Evolutionary conservation across 2,113 vertebrate genomes (phyloP), one percentile per base, ranked within the genome.

Genomic region (Siniperca chuatsi): DNA sequence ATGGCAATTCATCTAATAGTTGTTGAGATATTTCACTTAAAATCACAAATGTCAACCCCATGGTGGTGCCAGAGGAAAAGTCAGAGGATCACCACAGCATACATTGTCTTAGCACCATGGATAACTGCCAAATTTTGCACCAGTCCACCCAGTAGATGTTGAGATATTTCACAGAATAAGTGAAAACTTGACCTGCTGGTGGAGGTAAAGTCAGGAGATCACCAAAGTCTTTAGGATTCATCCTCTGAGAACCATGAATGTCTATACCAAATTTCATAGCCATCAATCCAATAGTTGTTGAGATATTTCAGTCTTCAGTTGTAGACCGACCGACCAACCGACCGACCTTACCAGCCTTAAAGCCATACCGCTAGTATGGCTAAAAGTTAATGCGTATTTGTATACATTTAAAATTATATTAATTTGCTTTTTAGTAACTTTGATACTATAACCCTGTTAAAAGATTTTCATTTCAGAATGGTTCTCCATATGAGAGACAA

Each of bases 401-500:
- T 46, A 25, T 25, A 55, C 23, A 61, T 75, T 73, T 40, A n/a
- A 58, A 57, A 70, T 48, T 0, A 54, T 16, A 29, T 57, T 7
- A 1, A 29, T 48, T 52, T n/a, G 7, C 29, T 18, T 64, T 25
- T 64, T 25, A 52, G 20, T 54, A 70, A 73, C 29, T 29, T 52
- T 69, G 5, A 50, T 48, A 37, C 20, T 4, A 6, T 42, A 42
- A 42, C 40, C 6, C 8, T 5, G 21, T 62, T n/a, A 4, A 67
- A 23, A 15, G 4, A n/a, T 35, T 62, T 50, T 40, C 25, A 21
- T 77, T 66, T 37, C 44, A 46, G 25, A 70, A 33, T 3, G 6
- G 1, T 29, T 81, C 33, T 69, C 15, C 10, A 23, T 52, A 15
- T 68, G n/a, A 84, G 55, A 75, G n/a, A 60, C 55, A 69, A 82